A percentile compares a stretch with the other conserved stretches of the same genome.
Evolutionary conservation across 2,113 vertebrate species (phyloP).

Genomic region (Nothobranchius furzeri): DNA sequence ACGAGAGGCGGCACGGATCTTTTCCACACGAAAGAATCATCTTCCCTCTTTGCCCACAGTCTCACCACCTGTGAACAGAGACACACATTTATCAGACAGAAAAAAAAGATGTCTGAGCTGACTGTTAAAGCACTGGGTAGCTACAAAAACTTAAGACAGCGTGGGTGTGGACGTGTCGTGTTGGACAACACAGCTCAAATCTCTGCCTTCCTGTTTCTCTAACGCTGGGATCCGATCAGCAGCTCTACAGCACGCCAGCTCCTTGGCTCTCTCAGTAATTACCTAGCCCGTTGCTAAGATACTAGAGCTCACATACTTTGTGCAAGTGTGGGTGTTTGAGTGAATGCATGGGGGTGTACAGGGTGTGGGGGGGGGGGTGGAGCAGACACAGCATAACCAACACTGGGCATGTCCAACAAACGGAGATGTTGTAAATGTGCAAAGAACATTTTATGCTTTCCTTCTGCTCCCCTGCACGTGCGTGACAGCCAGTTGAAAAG

Average conservation of each 20-base stretch:
- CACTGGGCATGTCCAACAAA: slow-evolving; percentile 69
- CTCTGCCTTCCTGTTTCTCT: slow-evolving; percentile 72
- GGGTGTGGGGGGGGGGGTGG: slow-evolving; percentile 56
- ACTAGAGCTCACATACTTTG: slow-evolving; percentile 84
- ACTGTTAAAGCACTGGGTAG: slow-evolving; percentile 3
- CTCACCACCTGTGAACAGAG: slow-evolving; percentile 71
- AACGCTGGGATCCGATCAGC: slow-evolving; percentile 79
- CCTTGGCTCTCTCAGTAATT: slow-evolving; percentile 84
- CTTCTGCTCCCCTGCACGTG: slow-evolving; percentile 33
- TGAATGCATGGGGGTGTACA: slow-evolving; percentile 75
- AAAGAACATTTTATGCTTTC: slow-evolving; percentile 58
- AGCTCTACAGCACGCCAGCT: slow-evolving; percentile 83
- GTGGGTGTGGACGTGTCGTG: slow-evolving; percentile 56
- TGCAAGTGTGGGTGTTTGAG: slow-evolving; percentile 80
- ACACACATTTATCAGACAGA: slow-evolving; percentile 45
- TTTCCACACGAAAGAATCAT: slow-evolving; percentile 72
- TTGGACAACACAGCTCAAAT: slow-evolving; percentile 72
- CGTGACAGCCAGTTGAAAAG: slow-evolving; percentile 36
- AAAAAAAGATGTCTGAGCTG: slow-evolving; percentile 44
- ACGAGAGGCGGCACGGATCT: slow-evolving; percentile 63
- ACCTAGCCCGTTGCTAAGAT: slow-evolving; percentile 86
- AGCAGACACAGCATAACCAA: slow-evolving; percentile 68
- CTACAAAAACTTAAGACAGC: slow-evolving; percentile 13
- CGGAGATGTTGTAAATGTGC: slow-evolving; percentile 63
- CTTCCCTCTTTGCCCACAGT: slow-evolving; percentile 69